A percentile compares a stretch with the other conserved stretches of the same genome.
These are phyloP conservation scores for Emydoidea blandingii DNA, from an alignment of 2,797 vertebrate genomes.

Conservation along the genomic window DNA sequence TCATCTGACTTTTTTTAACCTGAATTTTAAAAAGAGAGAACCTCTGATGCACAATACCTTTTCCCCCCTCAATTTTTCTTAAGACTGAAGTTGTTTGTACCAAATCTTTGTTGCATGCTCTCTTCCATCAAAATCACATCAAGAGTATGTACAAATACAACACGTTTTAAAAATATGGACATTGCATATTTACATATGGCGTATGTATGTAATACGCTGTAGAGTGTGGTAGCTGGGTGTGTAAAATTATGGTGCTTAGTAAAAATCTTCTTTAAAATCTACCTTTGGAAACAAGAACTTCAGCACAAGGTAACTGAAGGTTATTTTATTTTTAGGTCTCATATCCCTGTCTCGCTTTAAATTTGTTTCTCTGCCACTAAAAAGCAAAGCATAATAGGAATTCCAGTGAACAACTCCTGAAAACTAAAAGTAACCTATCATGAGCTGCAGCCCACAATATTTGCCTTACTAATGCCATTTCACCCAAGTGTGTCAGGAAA, in stretches of 20 bases:
- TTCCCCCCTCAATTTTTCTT: not conserved
- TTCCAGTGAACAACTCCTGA: not conserved
- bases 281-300: not conserved
- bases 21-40: not conserved
- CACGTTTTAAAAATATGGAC: not conserved
- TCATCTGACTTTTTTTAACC: not conserved
- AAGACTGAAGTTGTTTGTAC: not conserved
- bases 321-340: conserved; percentile 11
- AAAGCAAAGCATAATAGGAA: not conserved
- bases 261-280: not conserved
- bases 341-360: not conserved
- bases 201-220: not conserved
- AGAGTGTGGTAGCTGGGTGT: not conserved
- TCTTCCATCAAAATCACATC: not conserved
- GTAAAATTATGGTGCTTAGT: conserved; percentile 5
- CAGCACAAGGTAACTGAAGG: not conserved
- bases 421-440: rapidly evolving
- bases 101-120: not conserved
- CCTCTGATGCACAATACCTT: rapidly evolving
- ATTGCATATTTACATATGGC: not conserved
- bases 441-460: not conserved
- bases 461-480: not conserved
- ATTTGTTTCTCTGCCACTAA: not conserved
- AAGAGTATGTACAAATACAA: not conserved
- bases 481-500: not conserved